Base-by-base conservation (phyloP, 2,888 invertebrate genomes). In the Trachelus troglodyta region DNA sequence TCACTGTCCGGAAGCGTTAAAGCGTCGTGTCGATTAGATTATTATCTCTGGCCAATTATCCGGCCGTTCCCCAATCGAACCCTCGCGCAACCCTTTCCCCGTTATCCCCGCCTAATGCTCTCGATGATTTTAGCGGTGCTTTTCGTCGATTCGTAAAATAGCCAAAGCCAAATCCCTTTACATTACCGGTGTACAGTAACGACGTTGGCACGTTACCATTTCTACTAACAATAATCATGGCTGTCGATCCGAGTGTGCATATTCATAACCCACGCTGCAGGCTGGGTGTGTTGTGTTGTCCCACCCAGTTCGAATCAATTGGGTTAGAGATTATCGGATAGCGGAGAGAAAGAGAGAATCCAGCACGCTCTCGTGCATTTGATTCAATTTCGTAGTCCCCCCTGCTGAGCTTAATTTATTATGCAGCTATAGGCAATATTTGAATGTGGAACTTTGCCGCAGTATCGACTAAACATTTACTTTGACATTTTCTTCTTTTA, bases 311-410 rank as follows among this genome's bases (percentile, higher is more conserved):
- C 80, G 81, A 85, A 87, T 87, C 87, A 86, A 87, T 86, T 84
- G 85, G 84, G 81, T 84, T 83, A 79, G 85, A 87, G 89, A 88
- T 89, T 87, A 89, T 84, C 80, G 81, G 30, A 69, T 15, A 4
- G 40, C 40, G 15, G 15, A 15, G 40, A 40, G 40, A 40, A 40
- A 40, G 40, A 40, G 40, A 40, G 40, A 15, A 40, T 40, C 15
- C 40, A 6, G 40, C 15, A 40, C 15, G 40, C 40, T 40, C 40
- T 40, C 40, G 40, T 40, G 40, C 83, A 83, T 87, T 88, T 86
- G 87, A 88, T 88, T 87, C 85, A 83, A 87, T 88, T 87, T 82
- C 83, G 79, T 37, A 85, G 82, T 85, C 84, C 82, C 79, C 34
- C 82, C 15, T 15, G 82, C 78, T 84, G 83, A 86, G 85, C 85